Evolutionary conservation across 2,797 vertebrate genomes (phyloP).

Genomic region (Cottoperca gobio): DNA sequence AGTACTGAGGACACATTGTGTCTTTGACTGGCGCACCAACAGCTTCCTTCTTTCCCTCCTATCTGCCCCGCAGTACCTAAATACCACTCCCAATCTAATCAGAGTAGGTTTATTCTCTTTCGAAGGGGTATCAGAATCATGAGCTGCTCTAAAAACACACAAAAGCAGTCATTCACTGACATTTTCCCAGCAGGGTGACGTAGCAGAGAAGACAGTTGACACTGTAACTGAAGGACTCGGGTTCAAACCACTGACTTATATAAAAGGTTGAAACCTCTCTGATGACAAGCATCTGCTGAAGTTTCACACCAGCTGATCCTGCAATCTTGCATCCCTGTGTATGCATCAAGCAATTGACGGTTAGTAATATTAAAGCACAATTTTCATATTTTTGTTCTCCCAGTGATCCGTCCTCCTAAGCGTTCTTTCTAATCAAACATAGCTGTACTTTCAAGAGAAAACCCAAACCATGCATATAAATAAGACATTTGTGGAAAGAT

Average conservation of each 20-base stretch:
- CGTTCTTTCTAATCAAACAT: slow-evolving; percentile 12
- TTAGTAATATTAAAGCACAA: slow-evolving; percentile 19
- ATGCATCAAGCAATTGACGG: background rate
- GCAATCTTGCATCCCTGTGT: background rate
- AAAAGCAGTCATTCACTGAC: slow-evolving; percentile 59
- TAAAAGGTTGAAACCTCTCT: slow-evolving; percentile 51
- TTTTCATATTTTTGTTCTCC: slow-evolving; percentile 31
- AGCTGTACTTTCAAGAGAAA: slow-evolving; percentile 45
- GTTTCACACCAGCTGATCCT: slow-evolving; percentile 32
- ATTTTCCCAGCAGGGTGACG: slow-evolving; percentile 44
- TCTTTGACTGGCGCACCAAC: slow-evolving; percentile 56
- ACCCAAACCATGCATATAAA: slow-evolving; percentile 55
- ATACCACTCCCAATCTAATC: slow-evolving; percentile 65
- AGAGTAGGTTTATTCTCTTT: slow-evolving; percentile 57
- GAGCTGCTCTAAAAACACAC: slow-evolving; percentile 58
- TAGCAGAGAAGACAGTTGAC: slow-evolving; percentile 23
- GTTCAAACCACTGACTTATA: slow-evolving; percentile 32
- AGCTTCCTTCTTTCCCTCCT: slow-evolving; percentile 55
- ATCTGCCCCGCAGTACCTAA: slow-evolving; percentile 62
- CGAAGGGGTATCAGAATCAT: slow-evolving; percentile 53
- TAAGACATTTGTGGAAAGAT: slow-evolving; percentile 42
- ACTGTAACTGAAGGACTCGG: slow-evolving; percentile 34
- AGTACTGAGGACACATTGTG: slow-evolving; percentile 79
- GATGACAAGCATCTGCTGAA: slow-evolving; percentile 32
- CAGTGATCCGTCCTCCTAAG: slow-evolving; percentile 12